These are phyloP conservation scores for Condylura cristata DNA, from an alignment of 2,113 vertebrate genomes.

Conservation along the genomic window DNA sequence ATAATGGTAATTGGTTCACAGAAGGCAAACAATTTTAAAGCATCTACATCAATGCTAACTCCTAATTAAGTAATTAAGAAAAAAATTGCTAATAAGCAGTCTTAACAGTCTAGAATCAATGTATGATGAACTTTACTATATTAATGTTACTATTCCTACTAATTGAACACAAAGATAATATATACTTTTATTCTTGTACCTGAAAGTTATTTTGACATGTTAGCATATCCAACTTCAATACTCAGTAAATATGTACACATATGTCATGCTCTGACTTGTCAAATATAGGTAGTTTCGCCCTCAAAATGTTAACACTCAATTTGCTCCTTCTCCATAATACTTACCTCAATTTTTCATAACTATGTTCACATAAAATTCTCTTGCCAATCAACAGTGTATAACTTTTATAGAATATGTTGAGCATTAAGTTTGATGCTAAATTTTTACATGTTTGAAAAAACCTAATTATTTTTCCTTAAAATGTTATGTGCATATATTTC, in stretches of 20 bases:
- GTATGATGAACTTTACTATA: not conserved
- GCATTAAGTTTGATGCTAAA: not conserved
- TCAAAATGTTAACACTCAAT: not conserved
- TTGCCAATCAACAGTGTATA: not conserved
- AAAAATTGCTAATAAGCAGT: not conserved
- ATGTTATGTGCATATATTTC: not conserved
- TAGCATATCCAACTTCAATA: not conserved
- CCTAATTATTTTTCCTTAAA: not conserved
- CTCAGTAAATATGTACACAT: not conserved
- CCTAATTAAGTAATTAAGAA: not conserved
- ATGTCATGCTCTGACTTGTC: not conserved
- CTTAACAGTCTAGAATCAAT: not conserved
- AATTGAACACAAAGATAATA: not conserved
- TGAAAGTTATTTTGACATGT: conserved; percentile 12
- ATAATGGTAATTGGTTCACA: not conserved
- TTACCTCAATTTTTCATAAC: not conserved
- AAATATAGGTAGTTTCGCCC: not conserved
- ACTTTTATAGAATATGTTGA: not conserved
- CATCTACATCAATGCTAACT: not conserved
- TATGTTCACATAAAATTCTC: not conserved
- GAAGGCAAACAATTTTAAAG: not conserved
- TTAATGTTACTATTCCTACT: not conserved
- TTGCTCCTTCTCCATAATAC: not conserved
- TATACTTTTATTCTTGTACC: not conserved
- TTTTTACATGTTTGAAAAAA: not conserved